A percentile compares a stretch with the other conserved stretches of the same genome.
Evolutionary conservation across 2,888 invertebrate genomes (phyloP).

Genomic region (Sarcophaga variegata): DNA sequence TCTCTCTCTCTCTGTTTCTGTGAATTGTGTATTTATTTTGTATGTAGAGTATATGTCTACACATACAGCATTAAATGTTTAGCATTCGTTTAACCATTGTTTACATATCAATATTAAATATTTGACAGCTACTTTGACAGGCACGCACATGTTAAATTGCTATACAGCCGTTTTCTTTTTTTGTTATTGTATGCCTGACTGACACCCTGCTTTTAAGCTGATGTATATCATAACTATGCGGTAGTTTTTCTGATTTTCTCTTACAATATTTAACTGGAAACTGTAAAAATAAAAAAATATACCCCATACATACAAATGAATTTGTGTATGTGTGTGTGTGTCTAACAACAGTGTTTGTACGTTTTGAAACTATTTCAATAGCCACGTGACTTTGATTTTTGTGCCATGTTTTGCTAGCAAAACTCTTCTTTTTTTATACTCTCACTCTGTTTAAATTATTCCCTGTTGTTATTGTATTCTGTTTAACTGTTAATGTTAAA

Average conservation of each 20-base stretch:
- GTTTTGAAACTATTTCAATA: conserved; percentile 34
- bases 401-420: conserved; percentile 2
- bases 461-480: conserved; percentile 2
- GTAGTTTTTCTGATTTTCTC: conserved; percentile 10
- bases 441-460: conserved; percentile 6
- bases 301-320: not conserved
- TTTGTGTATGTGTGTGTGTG: not conserved
- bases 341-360: not conserved
- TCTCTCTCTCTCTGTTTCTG: not conserved
- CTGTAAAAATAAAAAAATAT: not conserved
- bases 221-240: conserved; percentile 42
- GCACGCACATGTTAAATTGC: conserved; percentile 60
- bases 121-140: conserved; percentile 52
- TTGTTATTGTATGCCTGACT: not conserved
- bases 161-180: not conserved
- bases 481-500: too few species aligned
- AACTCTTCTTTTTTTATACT: conserved; percentile 8
- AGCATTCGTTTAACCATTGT: conserved; percentile 32
- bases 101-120: conserved; percentile 46
- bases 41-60: not conserved
- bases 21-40: not conserved
- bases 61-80: not conserved
- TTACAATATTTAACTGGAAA: not conserved
- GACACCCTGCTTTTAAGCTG: conserved; percentile 9
- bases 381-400: conserved; percentile 61